Evolutionary conservation across 2,113 vertebrate species (phyloP).

Genomic region (Lepus americanus): DNA sequence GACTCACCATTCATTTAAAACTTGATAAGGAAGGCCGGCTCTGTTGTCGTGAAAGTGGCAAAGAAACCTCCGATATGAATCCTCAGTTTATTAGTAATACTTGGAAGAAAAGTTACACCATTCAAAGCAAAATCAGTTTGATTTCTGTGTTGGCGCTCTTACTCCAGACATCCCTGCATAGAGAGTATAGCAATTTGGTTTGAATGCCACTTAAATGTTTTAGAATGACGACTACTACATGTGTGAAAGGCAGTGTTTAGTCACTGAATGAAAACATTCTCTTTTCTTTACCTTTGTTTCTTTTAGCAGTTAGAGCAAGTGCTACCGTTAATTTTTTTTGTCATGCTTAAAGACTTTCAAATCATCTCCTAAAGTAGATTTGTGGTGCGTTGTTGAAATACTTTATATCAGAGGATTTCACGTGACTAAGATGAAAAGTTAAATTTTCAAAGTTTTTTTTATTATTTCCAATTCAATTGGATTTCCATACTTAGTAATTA

Average conservation of each 20-base stretch:
- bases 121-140: not conserved
- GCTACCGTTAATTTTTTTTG: not conserved
- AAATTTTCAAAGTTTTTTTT: not conserved
- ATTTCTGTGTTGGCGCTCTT: not conserved
- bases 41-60: not conserved
- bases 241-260: not conserved
- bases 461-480: conserved; percentile 64
- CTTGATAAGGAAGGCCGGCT: not conserved
- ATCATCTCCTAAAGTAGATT: conserved; percentile 68
- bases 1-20: not conserved
- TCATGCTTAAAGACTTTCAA: conserved; percentile 68
- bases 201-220: conserved; percentile 19
- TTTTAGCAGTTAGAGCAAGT: conserved; percentile 44
- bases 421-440: conserved; percentile 74
- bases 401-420: conserved; percentile 71
- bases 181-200: not conserved
- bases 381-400: conserved; percentile 71
- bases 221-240: not conserved
- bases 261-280: conserved; percentile 43
- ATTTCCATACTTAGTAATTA: conserved; percentile 70
- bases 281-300: conserved; percentile 40
- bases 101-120: not conserved
- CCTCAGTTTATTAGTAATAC: conserved; percentile 3
- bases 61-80: not conserved
- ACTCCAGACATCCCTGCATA: not conserved